A percentile compares a stretch with the other conserved stretches of the same genome.
Evolutionary conservation across 2,797 vertebrate species (phyloP).

Genomic region (Agapornis canus): DNA sequence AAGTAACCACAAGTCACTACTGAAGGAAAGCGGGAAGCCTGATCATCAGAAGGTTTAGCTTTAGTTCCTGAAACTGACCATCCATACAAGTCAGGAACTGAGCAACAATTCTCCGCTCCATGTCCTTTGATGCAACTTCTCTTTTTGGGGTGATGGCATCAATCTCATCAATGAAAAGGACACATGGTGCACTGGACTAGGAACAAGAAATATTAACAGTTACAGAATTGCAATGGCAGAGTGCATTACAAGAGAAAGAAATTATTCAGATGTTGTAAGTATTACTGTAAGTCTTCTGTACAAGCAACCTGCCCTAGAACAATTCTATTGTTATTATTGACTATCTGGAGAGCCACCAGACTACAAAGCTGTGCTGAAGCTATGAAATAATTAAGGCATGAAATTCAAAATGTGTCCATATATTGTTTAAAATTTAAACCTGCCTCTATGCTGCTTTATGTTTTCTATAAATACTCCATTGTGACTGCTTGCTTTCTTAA

Average conservation of each 20-base stretch:
- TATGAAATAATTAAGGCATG: background rate
- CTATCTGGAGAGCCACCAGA: background rate
- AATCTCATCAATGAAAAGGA: conserved; percentile 96
- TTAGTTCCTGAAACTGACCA: conserved; percentile 75
- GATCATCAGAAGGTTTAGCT: background rate
- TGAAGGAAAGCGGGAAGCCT: background rate
- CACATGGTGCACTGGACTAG: conserved; percentile 88
- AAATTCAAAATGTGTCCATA: background rate
- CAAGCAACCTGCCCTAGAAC: background rate
- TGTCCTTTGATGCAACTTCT: conserved; percentile 96
- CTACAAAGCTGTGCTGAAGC: background rate
- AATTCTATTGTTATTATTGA: background rate
- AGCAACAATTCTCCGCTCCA: conserved; percentile 97
- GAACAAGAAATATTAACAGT: background rate
- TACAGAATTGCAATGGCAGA: background rate
- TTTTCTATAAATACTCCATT: background rate
- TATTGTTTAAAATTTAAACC: background rate
- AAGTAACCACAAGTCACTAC: background rate
- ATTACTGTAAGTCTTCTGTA: background rate
- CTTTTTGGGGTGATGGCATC: conserved; percentile 95
- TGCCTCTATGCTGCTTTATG: background rate
- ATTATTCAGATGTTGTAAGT: background rate
- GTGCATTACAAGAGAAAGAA: background rate
- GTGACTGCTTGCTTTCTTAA: background rate
- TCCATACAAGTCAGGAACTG: conserved; percentile 98